A percentile compares a stretch with the other conserved stretches of the same genome.
Conservation (phyloP, 2,113 vertebrate species). For the Pseudolaguvia tuberculata region DNA sequence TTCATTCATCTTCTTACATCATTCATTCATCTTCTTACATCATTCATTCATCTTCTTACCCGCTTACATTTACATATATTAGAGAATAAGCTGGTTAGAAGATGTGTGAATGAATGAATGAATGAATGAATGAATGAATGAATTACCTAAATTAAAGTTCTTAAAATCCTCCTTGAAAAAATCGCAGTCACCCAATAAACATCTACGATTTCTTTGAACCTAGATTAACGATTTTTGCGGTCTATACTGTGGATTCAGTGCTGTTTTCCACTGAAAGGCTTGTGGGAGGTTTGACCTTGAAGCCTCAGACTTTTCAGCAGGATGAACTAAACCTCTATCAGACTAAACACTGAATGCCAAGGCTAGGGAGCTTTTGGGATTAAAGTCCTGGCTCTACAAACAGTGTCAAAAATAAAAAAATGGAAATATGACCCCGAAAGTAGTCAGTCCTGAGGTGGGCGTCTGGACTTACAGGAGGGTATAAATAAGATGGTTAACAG, state of each 20-base stretch:
- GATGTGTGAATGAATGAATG: no score
- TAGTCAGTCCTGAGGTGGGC: slow-evolving; percentile 33
- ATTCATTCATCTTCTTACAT: no score
- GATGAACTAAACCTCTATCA: slow-evolving; percentile 35
- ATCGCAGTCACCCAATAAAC: background rate
- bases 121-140: no score
- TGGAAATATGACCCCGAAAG: slow-evolving; percentile 27
- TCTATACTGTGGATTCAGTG: background rate
- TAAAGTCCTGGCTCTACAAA: slow-evolving; percentile 56
- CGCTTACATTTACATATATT: no score
- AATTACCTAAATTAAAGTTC: no score
- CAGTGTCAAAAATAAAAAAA: slow-evolving; percentile 17
- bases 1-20: no score
- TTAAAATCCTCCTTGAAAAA: no score
- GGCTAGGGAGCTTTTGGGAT: slow-evolving; percentile 61
- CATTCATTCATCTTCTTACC: no score
- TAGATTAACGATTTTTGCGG: no score
- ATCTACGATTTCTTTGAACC: background rate
- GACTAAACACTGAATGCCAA: slow-evolving; percentile 49
- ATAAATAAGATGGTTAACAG: slow-evolving; percentile 40
- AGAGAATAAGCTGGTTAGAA: no score
- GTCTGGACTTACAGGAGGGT: slow-evolving; percentile 33
- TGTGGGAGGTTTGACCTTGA: slow-evolving; percentile 58
- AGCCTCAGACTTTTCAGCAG: slow-evolving; percentile 25
- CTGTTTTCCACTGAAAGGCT: background rate